Base-by-base conservation (phyloP, 2,888 invertebrate genomes). In the Crossocerus cetratus region DNA sequence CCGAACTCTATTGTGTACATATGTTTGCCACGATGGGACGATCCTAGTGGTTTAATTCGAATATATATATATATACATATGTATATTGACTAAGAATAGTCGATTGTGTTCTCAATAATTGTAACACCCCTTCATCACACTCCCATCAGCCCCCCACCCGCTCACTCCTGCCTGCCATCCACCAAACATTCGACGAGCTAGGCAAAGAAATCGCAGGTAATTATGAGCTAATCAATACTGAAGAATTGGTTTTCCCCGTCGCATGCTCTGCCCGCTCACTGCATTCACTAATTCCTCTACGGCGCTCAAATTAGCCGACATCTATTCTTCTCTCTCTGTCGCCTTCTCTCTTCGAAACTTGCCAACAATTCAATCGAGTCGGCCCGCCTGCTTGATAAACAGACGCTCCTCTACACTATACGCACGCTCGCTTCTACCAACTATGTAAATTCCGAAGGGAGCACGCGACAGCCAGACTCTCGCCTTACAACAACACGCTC, bases 81-180 rank as follows among this genome's bases (percentile, higher is more conserved):
- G 77, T 80, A 78, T 81, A 83, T 77, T 73, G 72, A 79, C 71
- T 76, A 84, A 84, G 78, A 81, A 68, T 69, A 84, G 74, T 72
- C 22, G 71, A 77, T 75, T 84, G 84, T 87, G 76, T 88, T 85
- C 84, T 82, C 74, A 83, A 84, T 83, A 49, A 49, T 49, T 59
- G 77, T 59, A 54, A 76, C 49, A 67, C 62, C 59, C 69, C 66
- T 43, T 22, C 44, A 49, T 16, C n/a, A 49, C 16, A 49, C 49
- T n/a, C 13, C 14, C 16, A 11, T 13, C 14, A 16, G 5, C 49
- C 49, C 11, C 49, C 45, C 45, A 45, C 13, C 45, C 45, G n/a
- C 32, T 13, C 49, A 49, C 13, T 49, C 11, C 11, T 14, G 11
- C 49, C 16, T 16, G 16, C 55, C 3, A 55, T 20, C 16, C 22